A percentile compares a stretch with the other conserved stretches of the same genome.
Conservation (phyloP, 2,888 invertebrate species). For the Caenorhabditis virilis region DNA sequence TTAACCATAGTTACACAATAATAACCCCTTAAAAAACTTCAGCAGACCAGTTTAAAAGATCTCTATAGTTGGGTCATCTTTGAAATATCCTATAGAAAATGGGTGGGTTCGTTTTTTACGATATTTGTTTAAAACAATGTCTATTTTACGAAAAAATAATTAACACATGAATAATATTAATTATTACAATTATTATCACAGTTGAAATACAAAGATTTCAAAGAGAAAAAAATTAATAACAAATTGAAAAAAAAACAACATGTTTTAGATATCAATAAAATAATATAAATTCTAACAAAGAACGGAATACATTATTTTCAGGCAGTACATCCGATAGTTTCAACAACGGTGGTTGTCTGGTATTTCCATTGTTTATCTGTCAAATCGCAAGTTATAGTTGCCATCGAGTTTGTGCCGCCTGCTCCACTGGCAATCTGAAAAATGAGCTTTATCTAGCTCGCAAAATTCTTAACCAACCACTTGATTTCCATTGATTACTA, state of each 20-base stretch:
- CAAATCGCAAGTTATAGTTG: background rate
- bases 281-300: no score
- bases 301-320: no score
- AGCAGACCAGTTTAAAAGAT: no score
- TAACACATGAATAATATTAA: no score
- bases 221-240: slow-evolving; percentile 5
- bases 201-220: background rate
- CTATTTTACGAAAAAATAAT: no score
- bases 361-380: slow-evolving; percentile 1
- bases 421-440: slow-evolving; percentile 1
- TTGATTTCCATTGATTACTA: background rate
- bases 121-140: no score
- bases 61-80: no score
- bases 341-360: background rate
- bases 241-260: slow-evolving; percentile 6
- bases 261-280: background rate
- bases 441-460: background rate
- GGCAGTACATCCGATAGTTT: background rate
- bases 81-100: no score
- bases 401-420: background rate
- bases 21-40: no score
- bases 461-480: background rate
- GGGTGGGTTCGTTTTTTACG: no score
- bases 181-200: background rate
- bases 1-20: no score